These are phyloP conservation scores for Melipona beecheii DNA, from an alignment of 2,888 invertebrate species.

Conservation along the genomic window DNA sequence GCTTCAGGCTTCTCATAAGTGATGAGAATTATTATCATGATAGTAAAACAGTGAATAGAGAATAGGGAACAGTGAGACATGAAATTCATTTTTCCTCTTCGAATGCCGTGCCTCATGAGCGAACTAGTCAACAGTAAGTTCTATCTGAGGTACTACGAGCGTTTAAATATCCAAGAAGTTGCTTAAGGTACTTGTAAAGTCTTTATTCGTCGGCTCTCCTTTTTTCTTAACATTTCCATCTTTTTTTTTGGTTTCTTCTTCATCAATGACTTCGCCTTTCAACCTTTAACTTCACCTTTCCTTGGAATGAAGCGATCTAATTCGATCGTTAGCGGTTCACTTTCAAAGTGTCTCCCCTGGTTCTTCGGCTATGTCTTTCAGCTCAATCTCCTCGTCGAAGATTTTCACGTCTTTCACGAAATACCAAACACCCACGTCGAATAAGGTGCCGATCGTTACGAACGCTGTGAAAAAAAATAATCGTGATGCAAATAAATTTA, in stretches of 20 bases:
- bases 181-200: conserved; percentile 82
- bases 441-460: conserved; percentile 87
- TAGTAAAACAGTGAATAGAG: conserved; percentile 6
- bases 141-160: conserved; percentile 63
- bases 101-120: conserved; percentile 31
- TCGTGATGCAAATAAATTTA: neutral
- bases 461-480: conserved; percentile 82
- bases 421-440: conserved; percentile 89
- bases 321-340: conserved; percentile 38
- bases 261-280: conserved; percentile 25
- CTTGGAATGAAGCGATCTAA: conserved; percentile 41
- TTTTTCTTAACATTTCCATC: conserved; percentile 21
- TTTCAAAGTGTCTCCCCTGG: conserved; percentile 77
- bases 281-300: conserved; percentile 32
- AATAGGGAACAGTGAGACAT: conserved; percentile 30
- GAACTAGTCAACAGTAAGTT: conserved; percentile 54
- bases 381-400: conserved; percentile 87
- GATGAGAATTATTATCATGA: conserved; percentile 33
- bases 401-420: conserved; percentile 89
- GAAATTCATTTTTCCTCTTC: conserved; percentile 32
- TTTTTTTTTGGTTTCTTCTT: conserved; percentile 25
- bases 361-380: conserved; percentile 82
- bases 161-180: conserved; percentile 77
- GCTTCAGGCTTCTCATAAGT: neutral
- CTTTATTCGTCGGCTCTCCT: conserved; percentile 74